phyloP scores from a whole-genome alignment of 2,797 vertebrate species.

The Cheracebus regulus region DNA sequence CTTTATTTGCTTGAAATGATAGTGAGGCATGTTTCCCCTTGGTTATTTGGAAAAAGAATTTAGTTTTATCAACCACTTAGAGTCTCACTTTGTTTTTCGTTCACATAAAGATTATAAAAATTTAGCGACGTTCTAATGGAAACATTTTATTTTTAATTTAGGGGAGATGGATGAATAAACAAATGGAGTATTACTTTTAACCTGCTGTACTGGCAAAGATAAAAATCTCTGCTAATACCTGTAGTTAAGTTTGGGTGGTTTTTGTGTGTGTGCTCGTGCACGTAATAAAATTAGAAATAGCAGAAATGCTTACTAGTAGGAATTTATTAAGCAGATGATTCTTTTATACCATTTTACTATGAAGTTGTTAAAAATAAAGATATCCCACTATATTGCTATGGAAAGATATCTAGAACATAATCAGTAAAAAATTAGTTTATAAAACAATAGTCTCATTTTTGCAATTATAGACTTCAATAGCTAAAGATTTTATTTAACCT shows the following conservation, averaged over 20 bases:
- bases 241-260: background rate
- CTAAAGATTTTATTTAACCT: background rate
- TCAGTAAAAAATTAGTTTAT: background rate
- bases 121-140: background rate
- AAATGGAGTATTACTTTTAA: background rate
- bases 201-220: background rate
- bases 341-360: constrained; percentile 25
- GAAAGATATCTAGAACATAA: background rate
- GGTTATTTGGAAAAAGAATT: background rate
- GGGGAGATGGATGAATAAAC: background rate
- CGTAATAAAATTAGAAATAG: background rate
- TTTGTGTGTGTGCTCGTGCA: background rate
- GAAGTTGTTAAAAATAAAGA: background rate
- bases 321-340: background rate
- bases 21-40: background rate
- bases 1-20: background rate
- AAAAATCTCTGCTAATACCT: background rate
- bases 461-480: background rate
- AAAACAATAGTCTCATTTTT: constrained; percentile 12
- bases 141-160: constrained; percentile 52
- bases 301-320: background rate
- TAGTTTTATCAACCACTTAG: background rate
- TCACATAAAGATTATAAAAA: background rate
- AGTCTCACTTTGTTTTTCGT: background rate
- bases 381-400: background rate